Base-by-base conservation (phyloP, 2,888 invertebrate genomes). In the Phyto melanocephala region DNA sequence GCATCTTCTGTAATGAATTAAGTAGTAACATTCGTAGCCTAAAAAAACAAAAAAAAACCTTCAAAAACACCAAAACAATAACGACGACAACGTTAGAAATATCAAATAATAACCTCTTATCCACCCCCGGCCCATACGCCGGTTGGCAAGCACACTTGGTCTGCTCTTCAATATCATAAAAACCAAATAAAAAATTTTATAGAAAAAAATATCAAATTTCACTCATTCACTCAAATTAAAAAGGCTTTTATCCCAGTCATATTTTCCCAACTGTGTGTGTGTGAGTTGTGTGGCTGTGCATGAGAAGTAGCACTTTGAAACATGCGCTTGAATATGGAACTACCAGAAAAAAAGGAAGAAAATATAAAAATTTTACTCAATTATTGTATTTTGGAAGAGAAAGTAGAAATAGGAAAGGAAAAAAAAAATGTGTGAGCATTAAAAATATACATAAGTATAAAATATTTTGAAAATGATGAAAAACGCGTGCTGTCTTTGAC, bases 141-240 rank as follows among this genome's bases (percentile, higher is more conserved):
- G 52, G 20, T 37, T 60, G 50, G 33, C 62, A 42, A 54, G 54
- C 70, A 70, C 60, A 77, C 68, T 77, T 77, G 45, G 70, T 54
- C 54, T 62, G 68, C n/a, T 28, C 28, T 54, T 50, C 28, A 42
- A 40, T 20, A 24, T 47, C 47, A 60, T 60, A 58, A 76, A 58
- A 17, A 28, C 56, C 10, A 4, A 1, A 13, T 6, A 35, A 45
- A 75, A 15, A 42, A 62, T 5, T 5, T 20, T 45, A 50, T n/a
- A 17, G 37, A 72, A 68, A 35, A 72, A 77, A 81, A 74, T 81
- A 81, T 81, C 77, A 74, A 68, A 78, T 74, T 81, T 78, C 81
- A 78, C 81, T 81, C 81, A 78, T 77, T 81, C 81, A 81, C 81
- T 81, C 81, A 78, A 62, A 54, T 47, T 47, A 37, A 45, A 28